Conservation (phyloP, 1,140 invertebrate species). For the Drosophila nebulosa region DNA sequence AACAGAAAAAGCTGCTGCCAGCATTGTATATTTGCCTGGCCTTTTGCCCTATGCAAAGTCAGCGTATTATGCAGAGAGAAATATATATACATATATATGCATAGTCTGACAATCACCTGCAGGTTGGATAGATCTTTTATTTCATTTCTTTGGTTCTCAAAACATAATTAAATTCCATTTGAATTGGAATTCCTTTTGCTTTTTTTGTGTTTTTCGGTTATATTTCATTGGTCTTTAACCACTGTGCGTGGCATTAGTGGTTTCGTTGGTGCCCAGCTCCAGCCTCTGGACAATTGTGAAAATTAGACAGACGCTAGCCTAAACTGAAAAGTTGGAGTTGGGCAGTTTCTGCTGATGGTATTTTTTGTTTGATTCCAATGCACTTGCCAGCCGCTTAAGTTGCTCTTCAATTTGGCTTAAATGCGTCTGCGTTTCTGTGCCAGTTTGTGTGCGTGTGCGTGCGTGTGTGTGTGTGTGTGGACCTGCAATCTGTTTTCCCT, state of each 20-base stretch:
- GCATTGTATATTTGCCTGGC: not conserved
- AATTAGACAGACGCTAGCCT: not conserved
- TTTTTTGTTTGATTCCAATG: not conserved
- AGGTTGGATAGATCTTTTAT: not conserved
- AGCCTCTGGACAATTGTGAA: not conserved
- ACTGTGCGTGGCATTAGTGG: not conserved
- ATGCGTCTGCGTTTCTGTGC: not conserved
- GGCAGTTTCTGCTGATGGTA: not conserved
- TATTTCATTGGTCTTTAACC: not conserved
- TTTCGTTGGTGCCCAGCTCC: not conserved
- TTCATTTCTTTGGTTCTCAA: too few relatives aligned
- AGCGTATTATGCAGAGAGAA: too few relatives aligned
- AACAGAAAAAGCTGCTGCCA: not conserved
- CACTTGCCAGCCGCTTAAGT: constrained; percentile 12
- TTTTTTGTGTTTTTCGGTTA: too few relatives aligned
- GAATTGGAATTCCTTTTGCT: too few relatives aligned
- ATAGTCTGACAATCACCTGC: too few relatives aligned
- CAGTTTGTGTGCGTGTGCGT: not conserved
- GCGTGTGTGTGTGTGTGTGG: not conserved
- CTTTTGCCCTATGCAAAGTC: too few relatives aligned
- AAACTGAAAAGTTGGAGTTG: not conserved
- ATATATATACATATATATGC: too few relatives aligned
- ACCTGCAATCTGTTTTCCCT: too few relatives aligned
- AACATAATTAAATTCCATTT: not conserved
- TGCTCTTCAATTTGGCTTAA: constrained; percentile 30